A percentile compares a stretch with the other conserved stretches of the same genome.
These are phyloP conservation scores for Caenorhabditis latens DNA, from an alignment of 1,140 invertebrate species.

Conservation along the genomic window DNA sequence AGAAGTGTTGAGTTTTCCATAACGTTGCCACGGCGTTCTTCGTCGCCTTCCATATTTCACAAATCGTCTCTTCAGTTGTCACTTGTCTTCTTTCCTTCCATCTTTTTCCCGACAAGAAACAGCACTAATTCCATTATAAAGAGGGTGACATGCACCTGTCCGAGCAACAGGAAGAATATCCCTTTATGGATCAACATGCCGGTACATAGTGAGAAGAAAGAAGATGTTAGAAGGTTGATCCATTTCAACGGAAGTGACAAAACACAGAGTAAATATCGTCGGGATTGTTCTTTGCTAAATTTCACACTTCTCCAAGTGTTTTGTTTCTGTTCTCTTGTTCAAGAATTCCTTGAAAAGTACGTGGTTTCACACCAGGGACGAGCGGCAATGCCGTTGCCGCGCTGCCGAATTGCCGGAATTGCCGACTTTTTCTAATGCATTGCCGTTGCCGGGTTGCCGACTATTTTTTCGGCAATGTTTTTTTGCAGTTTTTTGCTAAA, in stretches of 20 bases:
- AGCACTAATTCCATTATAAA: slow-evolving; percentile 52
- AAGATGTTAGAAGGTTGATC: too few species aligned
- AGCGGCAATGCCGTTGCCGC: too few species aligned
- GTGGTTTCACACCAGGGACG: not conserved
- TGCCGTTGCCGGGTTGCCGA: too few species aligned
- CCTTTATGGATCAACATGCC: not conserved
- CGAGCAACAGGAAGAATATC: slow-evolving; percentile 51
- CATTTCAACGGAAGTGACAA: slow-evolving; percentile 31
- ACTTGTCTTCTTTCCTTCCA: not conserved
- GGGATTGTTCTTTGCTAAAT: not conserved
- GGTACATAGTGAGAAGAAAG: not conserved
- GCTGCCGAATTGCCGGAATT: too few species aligned
- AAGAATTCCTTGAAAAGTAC: not conserved
- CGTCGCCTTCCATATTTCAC: slow-evolving; percentile 36
- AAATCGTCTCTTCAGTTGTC: slow-evolving; percentile 19
- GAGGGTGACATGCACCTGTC: slow-evolving; percentile 43
- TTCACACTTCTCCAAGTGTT: slow-evolving; percentile 45
- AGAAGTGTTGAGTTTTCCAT: slow-evolving; percentile 46
- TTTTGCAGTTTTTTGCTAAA: too few species aligned
- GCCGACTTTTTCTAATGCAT: too few species aligned
- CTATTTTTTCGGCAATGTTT: too few species aligned
- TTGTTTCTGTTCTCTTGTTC: not conserved
- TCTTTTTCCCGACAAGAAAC: not conserved
- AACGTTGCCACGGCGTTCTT: slow-evolving; percentile 27
- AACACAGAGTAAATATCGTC: slow-evolving; percentile 7